Evolutionary conservation across 2,888 invertebrate species (phyloP), one percentile per base, ranked within the genome.

Genomic region (Hemistola chrysoprasaria): DNA sequence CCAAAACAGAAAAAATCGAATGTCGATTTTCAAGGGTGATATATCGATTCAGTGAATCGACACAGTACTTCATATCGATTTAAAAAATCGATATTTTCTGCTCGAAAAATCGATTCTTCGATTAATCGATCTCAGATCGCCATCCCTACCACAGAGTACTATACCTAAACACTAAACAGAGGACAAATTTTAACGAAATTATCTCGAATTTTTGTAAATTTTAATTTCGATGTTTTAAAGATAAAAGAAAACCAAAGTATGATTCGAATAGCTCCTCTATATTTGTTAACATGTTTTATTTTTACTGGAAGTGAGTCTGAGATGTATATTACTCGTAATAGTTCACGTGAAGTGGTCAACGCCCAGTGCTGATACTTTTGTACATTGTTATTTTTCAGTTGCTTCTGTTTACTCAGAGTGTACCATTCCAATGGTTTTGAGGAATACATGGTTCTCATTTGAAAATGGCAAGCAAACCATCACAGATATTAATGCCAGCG

Each of bases 381-480:
- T 4, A 16, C 16, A 3, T 16, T 16, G 32, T 50, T 29, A 32
- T 40, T 37, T 55, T 48, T 37, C 67, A 87, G 86, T 75, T 40
- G 56, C 68, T 24, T 56, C 62, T 39, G 71, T 76, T 52, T 64
- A 71, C 41, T 69, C 77, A 1, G 90, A 90, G 43, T 96, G 96
- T 72, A 90, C 91, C 11, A 95, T 97, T 66, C 97, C 97, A 16
- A 69, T 92, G 50, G 93, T 95, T 28, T 78, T 97, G 31, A 91
- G 95, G 62, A 97, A 97, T 44, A 92, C 95, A 21, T 97, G 97
- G 97, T 97, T 96, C 80, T 97, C 96, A 1, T 94, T 96, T 91
- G 97, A 97, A 90, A 93, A 93, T 84, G 96, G 96, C 6, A 90
- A 91, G 60, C 95, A 96, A 61, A 96, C 95, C 0, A 89, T 93